These are phyloP conservation scores for Sebastes cheni DNA, from an alignment of 2,797 vertebrate species.

Conservation along the genomic window DNA sequence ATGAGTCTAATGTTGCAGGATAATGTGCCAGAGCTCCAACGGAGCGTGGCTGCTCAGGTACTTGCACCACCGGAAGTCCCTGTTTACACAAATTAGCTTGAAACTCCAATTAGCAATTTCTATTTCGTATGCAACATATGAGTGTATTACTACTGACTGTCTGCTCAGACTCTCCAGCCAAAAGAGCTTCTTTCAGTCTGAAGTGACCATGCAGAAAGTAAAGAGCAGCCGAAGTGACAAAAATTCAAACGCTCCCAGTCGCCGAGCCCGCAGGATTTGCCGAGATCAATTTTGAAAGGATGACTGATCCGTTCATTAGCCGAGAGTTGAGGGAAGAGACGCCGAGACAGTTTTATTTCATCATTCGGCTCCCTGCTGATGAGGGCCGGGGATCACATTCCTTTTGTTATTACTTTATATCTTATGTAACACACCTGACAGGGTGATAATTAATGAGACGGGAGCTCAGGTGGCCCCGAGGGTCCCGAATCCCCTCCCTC, in stretches of 20 bases:
- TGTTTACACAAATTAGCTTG: not conserved
- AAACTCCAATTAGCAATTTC: not conserved
- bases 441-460: conserved; percentile 64
- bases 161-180: not conserved
- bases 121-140: not conserved
- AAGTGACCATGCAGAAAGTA: not conserved
- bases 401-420: conserved; percentile 40
- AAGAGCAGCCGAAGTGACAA: conserved; percentile 2
- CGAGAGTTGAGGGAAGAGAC: not conserved
- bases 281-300: conserved; percentile 26
- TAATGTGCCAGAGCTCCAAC: not conserved
- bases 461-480: conserved; percentile 23
- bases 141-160: not conserved
- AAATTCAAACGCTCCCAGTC: not conserved
- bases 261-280: not conserved
- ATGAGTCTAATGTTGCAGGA: not conserved
- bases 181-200: not conserved
- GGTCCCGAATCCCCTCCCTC: not conserved
- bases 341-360: conserved; percentile 30
- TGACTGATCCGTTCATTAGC: conserved; percentile 39
- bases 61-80: not conserved
- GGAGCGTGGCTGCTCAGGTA: not conserved
- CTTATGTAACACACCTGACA: conserved; percentile 50
- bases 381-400: conserved; percentile 34
- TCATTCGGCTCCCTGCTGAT: conserved; percentile 26